Conservation (phyloP, 2,797 vertebrate species). For the Lutjanus campechanus region DNA sequence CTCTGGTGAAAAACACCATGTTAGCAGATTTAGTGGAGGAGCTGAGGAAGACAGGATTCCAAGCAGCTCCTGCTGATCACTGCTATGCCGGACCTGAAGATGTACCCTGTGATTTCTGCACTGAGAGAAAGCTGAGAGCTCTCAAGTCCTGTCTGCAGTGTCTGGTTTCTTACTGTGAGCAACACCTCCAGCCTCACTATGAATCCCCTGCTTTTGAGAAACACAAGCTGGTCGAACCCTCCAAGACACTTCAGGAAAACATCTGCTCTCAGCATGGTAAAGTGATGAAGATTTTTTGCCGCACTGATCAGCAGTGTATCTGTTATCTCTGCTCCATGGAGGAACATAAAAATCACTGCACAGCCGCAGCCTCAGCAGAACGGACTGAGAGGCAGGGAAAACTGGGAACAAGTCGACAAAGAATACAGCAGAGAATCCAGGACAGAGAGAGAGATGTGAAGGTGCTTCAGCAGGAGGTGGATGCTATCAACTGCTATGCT, state of each 20-base stretch:
- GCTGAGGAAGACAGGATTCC: slow-evolving; percentile 15
- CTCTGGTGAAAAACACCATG: slow-evolving; percentile 39
- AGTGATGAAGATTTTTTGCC: slow-evolving; percentile 44
- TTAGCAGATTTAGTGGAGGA: slow-evolving; percentile 43
- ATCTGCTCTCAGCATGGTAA: slow-evolving; percentile 11
- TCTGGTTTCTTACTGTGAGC: slow-evolving; percentile 25
- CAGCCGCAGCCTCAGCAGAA: slow-evolving; percentile 10
- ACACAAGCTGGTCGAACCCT: slow-evolving; percentile 41
- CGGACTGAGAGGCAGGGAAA: slow-evolving; percentile 11
- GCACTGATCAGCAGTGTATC: slow-evolving; percentile 35
- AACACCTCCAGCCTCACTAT: slow-evolving; percentile 46
- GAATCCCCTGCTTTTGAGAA: slow-evolving; percentile 28
- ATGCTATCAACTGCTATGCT: slow-evolving; percentile 5
- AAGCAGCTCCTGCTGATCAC: slow-evolving; percentile 10
- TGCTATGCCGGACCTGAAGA: neutral
- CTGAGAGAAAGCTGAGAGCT: slow-evolving; percentile 19
- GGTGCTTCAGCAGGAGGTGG: slow-evolving; percentile 15
- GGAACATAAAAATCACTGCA: slow-evolving; percentile 24
- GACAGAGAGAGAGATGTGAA: slow-evolving; percentile 3
- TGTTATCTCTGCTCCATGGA: slow-evolving; percentile 28
- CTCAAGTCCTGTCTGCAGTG: slow-evolving; percentile 21
- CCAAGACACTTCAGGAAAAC: slow-evolving; percentile 19
- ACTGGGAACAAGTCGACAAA: slow-evolving; percentile 7
- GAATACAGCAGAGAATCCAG: slow-evolving; percentile 34
- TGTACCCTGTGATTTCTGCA: slow-evolving; percentile 20